These are phyloP conservation scores for Percopsis omiscomaycus DNA, from an alignment of 2,797 vertebrate genomes.

Conservation along the genomic window DNA sequence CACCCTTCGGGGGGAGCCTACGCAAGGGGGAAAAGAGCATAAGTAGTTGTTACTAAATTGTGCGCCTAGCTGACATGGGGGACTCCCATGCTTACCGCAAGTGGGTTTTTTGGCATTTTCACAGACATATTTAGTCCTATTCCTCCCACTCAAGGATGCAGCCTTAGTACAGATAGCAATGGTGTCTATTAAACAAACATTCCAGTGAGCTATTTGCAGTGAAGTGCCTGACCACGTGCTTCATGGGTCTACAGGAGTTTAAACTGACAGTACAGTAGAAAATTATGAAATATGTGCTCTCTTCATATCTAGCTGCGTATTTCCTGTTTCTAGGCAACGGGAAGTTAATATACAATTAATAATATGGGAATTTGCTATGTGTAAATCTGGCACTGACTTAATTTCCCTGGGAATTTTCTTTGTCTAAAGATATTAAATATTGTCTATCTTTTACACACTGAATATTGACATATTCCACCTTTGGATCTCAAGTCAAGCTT, in stretches of 20 bases:
- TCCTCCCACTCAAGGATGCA: slow-evolving; percentile 72
- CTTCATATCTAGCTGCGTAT: slow-evolving; percentile 50
- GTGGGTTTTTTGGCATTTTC: slow-evolving; percentile 30
- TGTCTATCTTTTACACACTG: slow-evolving; percentile 33
- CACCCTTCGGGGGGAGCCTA: slow-evolving; percentile 75
- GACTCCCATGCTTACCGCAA: slow-evolving; percentile 66
- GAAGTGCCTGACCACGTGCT: slow-evolving; percentile 59
- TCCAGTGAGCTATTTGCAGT: slow-evolving; percentile 67
- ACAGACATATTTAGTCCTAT: slow-evolving; percentile 23
- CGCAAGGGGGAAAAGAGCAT: slow-evolving; percentile 58
- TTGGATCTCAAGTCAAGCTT: slow-evolving; percentile 16
- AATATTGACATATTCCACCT: slow-evolving; percentile 44
- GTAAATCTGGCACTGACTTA: slow-evolving; percentile 64
- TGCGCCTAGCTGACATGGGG: slow-evolving; percentile 58
- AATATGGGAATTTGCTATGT: slow-evolving; percentile 71
- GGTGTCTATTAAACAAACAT: slow-evolving; percentile 75
- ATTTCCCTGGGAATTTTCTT: slow-evolving; percentile 63
- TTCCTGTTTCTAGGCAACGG: slow-evolving; percentile 78
- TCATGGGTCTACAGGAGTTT: slow-evolving; percentile 69
- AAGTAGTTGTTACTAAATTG: slow-evolving; percentile 56
- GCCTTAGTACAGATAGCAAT: slow-evolving; percentile 61
- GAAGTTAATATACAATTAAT: slow-evolving; percentile 79
- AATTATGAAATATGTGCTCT: slow-evolving; percentile 57
- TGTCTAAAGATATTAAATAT: slow-evolving; percentile 58
- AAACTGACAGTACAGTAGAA: slow-evolving; percentile 67